Evolutionary conservation across 2,797 vertebrate genomes (phyloP), one percentile per base, ranked within the genome.

Genomic region (Acanthis flammea): DNA sequence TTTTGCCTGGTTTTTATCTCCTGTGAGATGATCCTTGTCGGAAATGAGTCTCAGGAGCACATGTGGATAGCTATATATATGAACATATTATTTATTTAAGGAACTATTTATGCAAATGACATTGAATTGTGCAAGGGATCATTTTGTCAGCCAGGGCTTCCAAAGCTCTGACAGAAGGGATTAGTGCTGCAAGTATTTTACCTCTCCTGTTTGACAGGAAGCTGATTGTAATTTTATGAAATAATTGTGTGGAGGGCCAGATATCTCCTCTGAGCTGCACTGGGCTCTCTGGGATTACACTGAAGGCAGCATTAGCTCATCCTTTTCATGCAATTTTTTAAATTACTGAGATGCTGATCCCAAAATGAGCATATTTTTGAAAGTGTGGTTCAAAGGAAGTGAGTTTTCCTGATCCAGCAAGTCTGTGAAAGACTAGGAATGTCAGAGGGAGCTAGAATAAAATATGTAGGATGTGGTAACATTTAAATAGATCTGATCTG

Each of bases 1-100:
- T 73, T 47, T 95, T 0, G 92, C 90, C 95, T 97, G 95, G 8
- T 87, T 96, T 95, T 95, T 95, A 97, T 95, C 96, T 95, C 83
- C 93, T 96, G 83, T 89, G 95, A 82, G 90, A 96, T 95, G 94
- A 94, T 96, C 94, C 80, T 70, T 53, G 57, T 95, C 71, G 74
- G 94, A 97, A 96, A 95, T 92, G 86, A 95, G 90, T 37, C 90
- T 94, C 88, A 30, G 86, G 86, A 93, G 88, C 90, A 90, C 77
- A 95, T 93, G 80, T 95, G 94, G 60, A 87, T 63, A 63, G 92
- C 83, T 89, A 73, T 79, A 76, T 76, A 94, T 76, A 94, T 58
- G 74, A 84, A 42, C 41, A 95, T 81, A 78, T 73, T 68, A 91
- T 88, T 95, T 90, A 92, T 93, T 95, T 67, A 61, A 86, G 88